Conservation (phyloP, 2,797 vertebrate species). For the Mastacembelus armatus region DNA sequence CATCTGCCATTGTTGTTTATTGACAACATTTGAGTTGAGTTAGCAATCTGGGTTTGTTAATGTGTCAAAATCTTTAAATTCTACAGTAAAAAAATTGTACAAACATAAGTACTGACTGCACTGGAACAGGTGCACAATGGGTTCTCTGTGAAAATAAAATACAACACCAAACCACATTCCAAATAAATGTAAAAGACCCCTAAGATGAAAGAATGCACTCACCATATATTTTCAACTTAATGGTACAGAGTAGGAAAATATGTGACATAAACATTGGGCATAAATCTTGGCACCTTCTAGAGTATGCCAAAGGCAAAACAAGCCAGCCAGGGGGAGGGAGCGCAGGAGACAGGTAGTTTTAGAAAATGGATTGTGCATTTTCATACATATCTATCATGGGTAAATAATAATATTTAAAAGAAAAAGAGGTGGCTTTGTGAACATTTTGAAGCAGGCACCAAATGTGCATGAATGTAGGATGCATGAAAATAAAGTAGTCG, state of each 20-base stretch:
- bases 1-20: no score
- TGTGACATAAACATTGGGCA: constrained; percentile 25
- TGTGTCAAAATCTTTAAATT: no score
- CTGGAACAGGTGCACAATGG: no score
- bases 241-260: constrained; percentile 25
- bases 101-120: no score
- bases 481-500: constrained; percentile 1
- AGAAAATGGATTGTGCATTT: constrained; percentile 24
- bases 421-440: constrained; percentile 11
- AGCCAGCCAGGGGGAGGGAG: not conserved
- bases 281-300: constrained; percentile 24
- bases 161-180: no score
- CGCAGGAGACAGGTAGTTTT: constrained; percentile 12
- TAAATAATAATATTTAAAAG: constrained; percentile 36
- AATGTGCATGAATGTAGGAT: not conserved
- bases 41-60: no score
- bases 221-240: constrained; percentile 23
- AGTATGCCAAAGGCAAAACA: constrained; percentile 13
- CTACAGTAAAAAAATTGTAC: no score
- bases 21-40: no score
- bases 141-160: no score
- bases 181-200: no score
- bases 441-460: constrained; percentile 5
- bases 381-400: constrained; percentile 42
- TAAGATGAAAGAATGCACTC: not conserved